These are phyloP conservation scores for Leucozona laternaria DNA, from an alignment of 2,888 invertebrate genomes.

Conservation along the genomic window DNA sequence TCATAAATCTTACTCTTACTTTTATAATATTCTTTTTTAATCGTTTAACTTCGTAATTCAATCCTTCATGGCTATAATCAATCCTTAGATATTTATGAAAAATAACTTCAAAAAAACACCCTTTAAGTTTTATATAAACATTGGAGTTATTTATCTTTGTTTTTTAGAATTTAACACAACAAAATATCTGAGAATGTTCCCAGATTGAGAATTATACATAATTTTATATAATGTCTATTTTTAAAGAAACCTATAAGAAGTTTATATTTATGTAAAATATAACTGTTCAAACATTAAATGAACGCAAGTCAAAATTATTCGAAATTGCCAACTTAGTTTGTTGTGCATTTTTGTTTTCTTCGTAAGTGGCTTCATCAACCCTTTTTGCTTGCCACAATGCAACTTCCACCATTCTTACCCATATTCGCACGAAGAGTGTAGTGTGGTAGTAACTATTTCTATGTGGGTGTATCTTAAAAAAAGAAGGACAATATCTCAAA, in stretches of 20 bases:
- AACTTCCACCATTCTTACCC: background rate
- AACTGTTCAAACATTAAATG: too few relatives aligned
- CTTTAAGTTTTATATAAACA: background rate
- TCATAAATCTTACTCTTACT: too few relatives aligned
- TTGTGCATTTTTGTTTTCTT: conserved; percentile 7
- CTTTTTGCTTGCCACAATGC: background rate
- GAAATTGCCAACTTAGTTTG: background rate
- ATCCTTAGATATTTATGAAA: background rate
- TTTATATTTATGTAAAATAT: background rate
- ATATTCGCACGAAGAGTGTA: conserved; percentile 24
- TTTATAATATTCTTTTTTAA: too few relatives aligned
- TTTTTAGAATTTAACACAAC: background rate
- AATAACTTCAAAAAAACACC: background rate
- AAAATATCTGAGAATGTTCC: background rate
- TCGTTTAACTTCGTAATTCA: too few relatives aligned
- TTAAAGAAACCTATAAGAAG: too few relatives aligned
- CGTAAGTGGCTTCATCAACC: conserved; percentile 13
- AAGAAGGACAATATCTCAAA: conserved; percentile 38
- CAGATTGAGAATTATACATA: background rate
- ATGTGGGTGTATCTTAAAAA: conserved; percentile 17
- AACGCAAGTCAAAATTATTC: background rate
- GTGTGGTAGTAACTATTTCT: conserved; percentile 44
- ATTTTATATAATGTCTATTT: background rate
- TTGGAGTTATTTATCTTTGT: background rate
- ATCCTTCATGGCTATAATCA: background rate